Evolutionary conservation across 2,797 vertebrate genomes (phyloP), one percentile per base, ranked within the genome.

Genomic region (Catamblyrhynchus diadema): DNA sequence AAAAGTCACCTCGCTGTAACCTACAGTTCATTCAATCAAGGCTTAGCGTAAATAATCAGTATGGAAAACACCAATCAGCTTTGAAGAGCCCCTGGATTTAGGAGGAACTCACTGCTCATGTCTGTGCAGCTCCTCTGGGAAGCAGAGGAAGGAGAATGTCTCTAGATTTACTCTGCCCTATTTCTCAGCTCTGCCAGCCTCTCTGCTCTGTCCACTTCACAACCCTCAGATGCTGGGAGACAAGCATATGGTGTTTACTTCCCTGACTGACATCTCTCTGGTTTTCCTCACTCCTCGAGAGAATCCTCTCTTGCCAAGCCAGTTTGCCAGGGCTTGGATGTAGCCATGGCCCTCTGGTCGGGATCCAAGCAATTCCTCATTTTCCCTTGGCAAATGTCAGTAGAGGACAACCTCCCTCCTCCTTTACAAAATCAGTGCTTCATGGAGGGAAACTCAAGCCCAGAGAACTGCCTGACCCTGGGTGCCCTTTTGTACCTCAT

Each of bases 291-390:
- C 92, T 97, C 78, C 95, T 95, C 92, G 2, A 94, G 95, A 97
- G 95, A 89, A 89, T 94, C 96, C 91, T 56, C 32, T 78, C 84
- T 87, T 97, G 97, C 97, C 97, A 97, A 97, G 92, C 92, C 97
- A 96, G 97, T 98, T 97, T 97, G 95, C 96, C 97, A 94, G 84
- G 95, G 71, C 91, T 97, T 95, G 91, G 93, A 94, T 97, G 90
- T 95, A 97, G 92, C 96, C 88, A 57, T 78, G 94, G 93, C 84
- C 94, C 89, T 95, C 96, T 95, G 96, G 95, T 97, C 28, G 0
- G 8, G 48, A 79, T 97, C 97, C 97, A 97, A 95, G 82, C 77
- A 84, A 86, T 91, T 90, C 97, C 93, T 96, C 93, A 42, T 96
- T 92, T 94, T 96, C 89, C 84, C 79, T 86, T 95, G 86, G 95